Evolutionary conservation across 2,113 vertebrate species (phyloP).

Genomic region (Phalacrocorax aristotelis): DNA sequence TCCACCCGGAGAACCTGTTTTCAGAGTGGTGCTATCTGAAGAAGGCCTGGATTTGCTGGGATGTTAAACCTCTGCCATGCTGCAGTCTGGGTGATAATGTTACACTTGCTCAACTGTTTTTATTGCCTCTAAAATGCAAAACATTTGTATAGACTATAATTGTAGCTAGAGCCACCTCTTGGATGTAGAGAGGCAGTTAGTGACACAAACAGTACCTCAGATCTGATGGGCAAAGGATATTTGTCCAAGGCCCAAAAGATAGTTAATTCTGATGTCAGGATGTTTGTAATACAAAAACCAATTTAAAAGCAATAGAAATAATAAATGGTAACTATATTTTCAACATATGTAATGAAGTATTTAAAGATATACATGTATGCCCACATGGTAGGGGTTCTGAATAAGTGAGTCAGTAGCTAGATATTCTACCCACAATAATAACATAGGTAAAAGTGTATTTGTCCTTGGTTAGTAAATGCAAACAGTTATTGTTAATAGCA

Average conservation of each 20-base stretch:
- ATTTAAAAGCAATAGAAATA: background rate
- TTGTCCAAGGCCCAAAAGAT: background rate
- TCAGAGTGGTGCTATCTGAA: background rate
- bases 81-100: background rate
- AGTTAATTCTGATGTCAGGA: background rate
- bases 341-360: background rate
- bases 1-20: background rate
- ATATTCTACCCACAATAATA: background rate
- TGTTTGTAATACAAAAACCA: background rate
- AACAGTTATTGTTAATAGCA: background rate
- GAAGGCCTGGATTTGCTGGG: background rate
- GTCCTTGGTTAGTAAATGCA: background rate
- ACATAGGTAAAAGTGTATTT: background rate
- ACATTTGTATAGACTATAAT: background rate
- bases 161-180: background rate
- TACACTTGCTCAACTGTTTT: background rate
- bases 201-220: background rate
- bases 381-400: background rate
- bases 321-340: background rate
- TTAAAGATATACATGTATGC: background rate
- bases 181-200: background rate
- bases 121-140: background rate
- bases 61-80: rapidly evolving
- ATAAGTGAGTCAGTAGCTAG: background rate
- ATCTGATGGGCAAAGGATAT: background rate